These are phyloP conservation scores for Anomalospiza imberbis DNA, from an alignment of 2,797 vertebrate genomes.

Conservation along the genomic window DNA sequence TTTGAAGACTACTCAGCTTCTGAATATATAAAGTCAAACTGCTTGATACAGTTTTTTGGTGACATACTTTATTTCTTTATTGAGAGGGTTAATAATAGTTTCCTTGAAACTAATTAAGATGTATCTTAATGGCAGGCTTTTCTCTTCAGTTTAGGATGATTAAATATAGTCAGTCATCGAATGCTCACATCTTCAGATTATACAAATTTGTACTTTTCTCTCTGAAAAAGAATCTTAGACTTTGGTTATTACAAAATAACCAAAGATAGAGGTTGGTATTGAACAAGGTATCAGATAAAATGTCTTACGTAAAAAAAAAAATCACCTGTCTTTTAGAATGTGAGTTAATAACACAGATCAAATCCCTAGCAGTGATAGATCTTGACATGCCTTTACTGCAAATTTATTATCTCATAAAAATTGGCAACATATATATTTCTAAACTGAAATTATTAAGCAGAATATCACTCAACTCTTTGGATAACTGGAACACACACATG, in stretches of 20 bases:
- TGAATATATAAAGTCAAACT: not conserved
- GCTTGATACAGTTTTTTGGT: not conserved
- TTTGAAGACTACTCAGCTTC: not conserved
- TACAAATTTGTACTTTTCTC: not conserved
- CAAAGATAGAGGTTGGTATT: not conserved
- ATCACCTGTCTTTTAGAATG: not conserved
- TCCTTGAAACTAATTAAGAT: not conserved
- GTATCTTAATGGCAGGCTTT: not conserved
- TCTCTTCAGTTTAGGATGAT: not conserved
- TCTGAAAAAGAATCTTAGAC: not conserved
- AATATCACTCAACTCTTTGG: not conserved
- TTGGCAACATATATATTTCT: not conserved
- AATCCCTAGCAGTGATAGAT: not conserved
- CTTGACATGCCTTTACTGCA: not conserved
- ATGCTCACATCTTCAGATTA: not conserved
- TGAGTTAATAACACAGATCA: not conserved
- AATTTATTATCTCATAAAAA: not conserved
- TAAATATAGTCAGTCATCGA: not conserved
- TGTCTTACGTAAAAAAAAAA: not conserved
- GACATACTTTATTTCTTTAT: not conserved
- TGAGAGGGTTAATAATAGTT: not conserved
- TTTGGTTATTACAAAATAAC: not conserved
- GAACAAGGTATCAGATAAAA: not conserved
- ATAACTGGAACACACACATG: not conserved
- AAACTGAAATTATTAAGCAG: not conserved